phyloP scores from a whole-genome alignment of 2,888 invertebrate species.

The Netelia virgata region DNA sequence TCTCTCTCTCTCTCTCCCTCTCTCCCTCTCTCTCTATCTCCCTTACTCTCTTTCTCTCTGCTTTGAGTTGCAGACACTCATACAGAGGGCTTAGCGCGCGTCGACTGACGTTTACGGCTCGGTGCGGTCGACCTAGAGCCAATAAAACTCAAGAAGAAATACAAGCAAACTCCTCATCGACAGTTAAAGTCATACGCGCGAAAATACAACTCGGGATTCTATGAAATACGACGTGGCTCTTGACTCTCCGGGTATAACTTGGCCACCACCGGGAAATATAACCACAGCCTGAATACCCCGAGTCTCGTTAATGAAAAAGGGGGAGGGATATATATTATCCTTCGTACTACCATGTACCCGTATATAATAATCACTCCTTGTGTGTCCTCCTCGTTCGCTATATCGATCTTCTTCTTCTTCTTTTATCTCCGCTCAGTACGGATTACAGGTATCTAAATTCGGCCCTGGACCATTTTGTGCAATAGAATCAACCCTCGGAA shows the following conservation, averaged over 20 bases:
- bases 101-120: conserved; percentile 80
- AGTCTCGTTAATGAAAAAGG: conserved; percentile 78
- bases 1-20: too few relatives aligned
- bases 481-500: not conserved
- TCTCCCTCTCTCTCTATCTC: not conserved
- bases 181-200: conserved; percentile 84
- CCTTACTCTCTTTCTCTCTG: not conserved
- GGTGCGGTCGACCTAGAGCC: conserved; percentile 79
- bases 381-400: conserved; percentile 9
- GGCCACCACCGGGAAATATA: conserved; percentile 63
- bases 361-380: conserved; percentile 56
- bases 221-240: conserved; percentile 80
- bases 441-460: conserved; percentile 33
- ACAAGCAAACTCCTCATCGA: conserved; percentile 81
- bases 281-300: conserved; percentile 62
- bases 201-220: conserved; percentile 81
- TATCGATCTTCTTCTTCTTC: not conserved
- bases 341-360: conserved; percentile 36
- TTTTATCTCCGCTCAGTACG: conserved; percentile 2
- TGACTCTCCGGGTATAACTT: conserved; percentile 65
- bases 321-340: conserved; percentile 28
- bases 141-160: conserved; percentile 82
- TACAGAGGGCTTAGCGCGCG: conserved; percentile 63
- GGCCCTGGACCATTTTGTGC: not conserved
- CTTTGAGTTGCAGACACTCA: conserved; percentile 8